phyloP scores from a whole-genome alignment of 1,140 invertebrate genomes.

The Brachionus koreanus region DNA sequence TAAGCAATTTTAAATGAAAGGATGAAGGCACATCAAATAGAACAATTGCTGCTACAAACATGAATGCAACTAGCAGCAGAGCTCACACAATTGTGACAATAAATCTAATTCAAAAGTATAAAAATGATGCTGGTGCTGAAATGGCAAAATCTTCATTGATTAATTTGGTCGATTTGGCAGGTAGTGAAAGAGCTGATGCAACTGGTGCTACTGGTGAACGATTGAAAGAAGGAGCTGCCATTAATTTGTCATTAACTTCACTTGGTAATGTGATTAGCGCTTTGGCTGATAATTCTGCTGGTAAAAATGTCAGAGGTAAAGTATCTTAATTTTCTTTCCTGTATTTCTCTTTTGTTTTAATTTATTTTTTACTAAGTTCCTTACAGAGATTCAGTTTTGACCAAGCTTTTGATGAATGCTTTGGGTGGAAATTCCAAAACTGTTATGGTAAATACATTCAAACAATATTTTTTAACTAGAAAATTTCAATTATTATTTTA shows the following conservation, averaged over 20 bases:
- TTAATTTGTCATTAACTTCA: slow-evolving; percentile 65
- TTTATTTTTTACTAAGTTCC: slow-evolving; percentile 53
- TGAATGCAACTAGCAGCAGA: slow-evolving; percentile 67
- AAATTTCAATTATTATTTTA: neutral
- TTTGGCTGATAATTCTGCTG: slow-evolving; percentile 49
- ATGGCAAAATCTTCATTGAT: slow-evolving; percentile 63
- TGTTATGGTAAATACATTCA: slow-evolving; percentile 60
- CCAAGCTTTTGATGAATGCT: slow-evolving; percentile 62
- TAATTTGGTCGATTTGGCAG: slow-evolving; percentile 66
- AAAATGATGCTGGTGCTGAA: slow-evolving; percentile 62
- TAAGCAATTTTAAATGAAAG: neutral
- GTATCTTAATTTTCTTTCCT: neutral
- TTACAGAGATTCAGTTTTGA: slow-evolving; percentile 63
- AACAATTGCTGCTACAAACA: slow-evolving; percentile 66
- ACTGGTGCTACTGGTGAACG: slow-evolving; percentile 64
- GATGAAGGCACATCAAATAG: slow-evolving; percentile 64
- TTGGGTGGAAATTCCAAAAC: slow-evolving; percentile 65
- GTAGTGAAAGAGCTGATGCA: slow-evolving; percentile 64
- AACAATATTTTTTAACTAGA: neutral
- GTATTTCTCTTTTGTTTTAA: neutral
- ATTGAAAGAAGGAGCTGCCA: slow-evolving; percentile 66
- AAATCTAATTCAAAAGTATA: slow-evolving; percentile 63
- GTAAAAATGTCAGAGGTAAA: slow-evolving; percentile 27
- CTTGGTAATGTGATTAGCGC: slow-evolving; percentile 66
- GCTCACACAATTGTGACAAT: slow-evolving; percentile 67